Base-by-base conservation (phyloP, 2,113 vertebrate species). In the Caracal caracal region DNA sequence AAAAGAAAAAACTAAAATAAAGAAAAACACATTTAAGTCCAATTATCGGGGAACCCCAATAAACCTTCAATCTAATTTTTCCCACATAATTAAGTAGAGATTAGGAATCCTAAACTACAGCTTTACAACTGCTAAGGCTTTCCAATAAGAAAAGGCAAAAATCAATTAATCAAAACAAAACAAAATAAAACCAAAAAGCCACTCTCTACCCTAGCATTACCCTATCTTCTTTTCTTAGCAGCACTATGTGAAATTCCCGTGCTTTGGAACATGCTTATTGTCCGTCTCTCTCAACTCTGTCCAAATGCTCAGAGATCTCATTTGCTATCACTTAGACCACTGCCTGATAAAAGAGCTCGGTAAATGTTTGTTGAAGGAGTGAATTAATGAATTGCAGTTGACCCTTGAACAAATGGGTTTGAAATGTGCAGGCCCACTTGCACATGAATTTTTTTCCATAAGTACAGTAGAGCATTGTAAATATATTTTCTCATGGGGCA, bases 31-130 rank as follows among this genome's bases (percentile, higher is more conserved):
- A 93, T 76, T 71, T 10, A 10, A 79, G 35, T 90, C n/a, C 66
- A 96, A 88, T 40, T 93, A 86, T 10, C 56, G 80, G 35, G 47
- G 22, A 95, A 66, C 33, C 75, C 47, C 28, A 86, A 56, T 0
- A 86, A 35, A 87, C 93, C 13, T 63, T 94, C 84, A 78, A 84
- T 61, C 43, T 35, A 87, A 26, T 63, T 33, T 78, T 61, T 70
- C 43, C 80, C n/a, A 78, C 78, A 75, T 37, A 93, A 90, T 80
- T 65, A 92, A 80, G 71, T 24, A 94, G 66, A 43, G 2, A 94
- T 79, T 53, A 92, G 35, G 61, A 91, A 89, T 49, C 59, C 66
- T 92, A 92, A 95, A 49, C 75, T 92, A 37, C 26, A 82, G n/a
- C 26, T 73, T 40, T 4, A 87, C 33, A 92, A 49, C 43, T 87